Base-by-base conservation (phyloP, 2,797 vertebrate genomes). In the Acanthis flammea region DNA sequence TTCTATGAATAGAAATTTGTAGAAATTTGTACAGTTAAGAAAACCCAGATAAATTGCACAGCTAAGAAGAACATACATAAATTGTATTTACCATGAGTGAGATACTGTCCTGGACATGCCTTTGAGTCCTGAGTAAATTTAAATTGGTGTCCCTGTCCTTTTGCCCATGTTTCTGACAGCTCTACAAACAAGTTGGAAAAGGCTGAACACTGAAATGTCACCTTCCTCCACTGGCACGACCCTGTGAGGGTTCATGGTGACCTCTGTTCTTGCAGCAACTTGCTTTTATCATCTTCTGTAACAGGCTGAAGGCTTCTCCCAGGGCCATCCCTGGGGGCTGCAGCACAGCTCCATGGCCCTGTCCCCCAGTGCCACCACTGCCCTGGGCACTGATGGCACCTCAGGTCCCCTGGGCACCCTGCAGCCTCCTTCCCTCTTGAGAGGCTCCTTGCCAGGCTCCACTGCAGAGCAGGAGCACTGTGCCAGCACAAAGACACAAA, bases 71-170 rank as follows among this genome's bases (percentile, higher is more conserved):
- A 57, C 12, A 7, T 3, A 48, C 0, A 1, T 19, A 66, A 62
- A 65, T 65, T 86, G 54, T 45, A 84, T 92, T 91, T 95, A 94
- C 53, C 62, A 80, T 79, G 57, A 90, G 73, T 14, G 55, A 84
- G 53, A 75, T 17, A 30, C 30, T 67, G n/a, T 25, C 85, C 67
- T 83, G 63, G 62, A 66, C 77, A 74, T 4, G 25, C 37, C 50
- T 33, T 68, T 67, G 44, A 70, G 28, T 28, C 74, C 71, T 42
- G 19, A 50, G 54, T 31, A 61, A 30, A 58, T 10, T 48, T 30
- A 4, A 51, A 51, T 3, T 28, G 37, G 4, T 33, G 55, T 45
- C 57, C 55, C 48, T 63, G 62, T 35, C 54, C 61, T 50, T 7
- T 42, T 1, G 2, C 6, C 39, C 35, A 10, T 0, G 7, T 31